Evolutionary conservation across 2,888 invertebrate species (phyloP).

Genomic region (Cephus pygmeus): DNA sequence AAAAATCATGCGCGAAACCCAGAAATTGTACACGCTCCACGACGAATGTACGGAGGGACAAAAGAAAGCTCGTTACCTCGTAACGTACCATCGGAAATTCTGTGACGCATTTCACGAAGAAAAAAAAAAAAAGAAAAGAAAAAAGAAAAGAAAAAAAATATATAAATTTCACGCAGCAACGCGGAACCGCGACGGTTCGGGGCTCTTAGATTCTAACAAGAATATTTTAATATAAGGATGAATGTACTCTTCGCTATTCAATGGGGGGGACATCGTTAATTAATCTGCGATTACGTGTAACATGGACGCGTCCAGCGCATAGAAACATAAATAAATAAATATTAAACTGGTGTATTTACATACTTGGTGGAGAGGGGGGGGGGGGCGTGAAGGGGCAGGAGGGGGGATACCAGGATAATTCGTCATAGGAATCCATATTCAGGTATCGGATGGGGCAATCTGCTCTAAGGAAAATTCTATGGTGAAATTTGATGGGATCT

Average conservation of each 20-base stretch:
- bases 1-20: too few species aligned
- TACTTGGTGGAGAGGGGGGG: constrained; percentile 2
- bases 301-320: constrained; percentile 63
- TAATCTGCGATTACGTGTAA: constrained; percentile 48
- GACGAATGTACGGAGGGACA: neutral
- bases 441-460: neutral
- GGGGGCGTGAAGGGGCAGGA: too few species aligned
- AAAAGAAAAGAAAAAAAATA: neutral
- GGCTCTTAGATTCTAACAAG: constrained; percentile 54
- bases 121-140: neutral
- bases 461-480: neutral
- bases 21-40: neutral
- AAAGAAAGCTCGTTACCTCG: too few species aligned
- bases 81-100: too few species aligned
- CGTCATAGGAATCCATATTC: neutral
- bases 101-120: neutral
- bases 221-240: constrained; percentile 46
- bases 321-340: constrained; percentile 62
- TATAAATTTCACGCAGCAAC: constrained; percentile 35
- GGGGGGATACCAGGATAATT: neutral
- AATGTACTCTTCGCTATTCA: constrained; percentile 44
- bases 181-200: constrained; percentile 54
- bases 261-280: constrained; percentile 42
- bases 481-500: constrained; percentile 21
- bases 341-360: constrained; percentile 55